Evolutionary conservation across 2,113 vertebrate genomes (phyloP).

Genomic region (Nyctibius bracteatus): DNA sequence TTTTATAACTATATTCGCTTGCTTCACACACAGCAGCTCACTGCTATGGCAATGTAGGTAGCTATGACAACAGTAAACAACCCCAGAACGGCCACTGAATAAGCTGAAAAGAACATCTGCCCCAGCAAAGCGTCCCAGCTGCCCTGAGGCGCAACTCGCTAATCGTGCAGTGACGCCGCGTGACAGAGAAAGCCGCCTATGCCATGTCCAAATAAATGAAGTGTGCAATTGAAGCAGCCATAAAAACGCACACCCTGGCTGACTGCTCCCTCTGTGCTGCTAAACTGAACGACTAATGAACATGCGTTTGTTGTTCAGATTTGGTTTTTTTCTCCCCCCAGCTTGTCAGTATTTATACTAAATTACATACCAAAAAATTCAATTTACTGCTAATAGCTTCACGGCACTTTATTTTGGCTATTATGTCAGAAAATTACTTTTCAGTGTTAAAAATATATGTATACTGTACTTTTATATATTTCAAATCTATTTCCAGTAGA

Average conservation of each 20-base stretch:
- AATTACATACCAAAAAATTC: constrained; percentile 69
- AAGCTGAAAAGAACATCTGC: constrained; percentile 85
- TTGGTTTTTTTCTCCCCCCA: background rate
- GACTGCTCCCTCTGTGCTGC: constrained; percentile 62
- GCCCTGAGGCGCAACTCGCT: constrained; percentile 72
- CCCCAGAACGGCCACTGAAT: constrained; percentile 73
- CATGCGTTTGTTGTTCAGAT: background rate
- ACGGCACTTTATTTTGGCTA: constrained; percentile 64
- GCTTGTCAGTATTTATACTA: constrained; percentile 67
- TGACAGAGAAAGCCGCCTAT: constrained; percentile 72
- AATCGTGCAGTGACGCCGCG: constrained; percentile 53
- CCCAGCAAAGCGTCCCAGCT: constrained; percentile 74
- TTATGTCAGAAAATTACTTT: constrained; percentile 67
- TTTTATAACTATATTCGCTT: constrained; percentile 80
- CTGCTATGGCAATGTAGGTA: constrained; percentile 81
- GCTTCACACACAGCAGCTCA: constrained; percentile 71
- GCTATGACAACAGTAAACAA: constrained; percentile 84
- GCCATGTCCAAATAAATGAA: constrained; percentile 74
- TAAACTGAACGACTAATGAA: constrained; percentile 68
- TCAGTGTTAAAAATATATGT: constrained; percentile 42
- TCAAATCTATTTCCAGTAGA: constrained; percentile 50
- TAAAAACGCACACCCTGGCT: constrained; percentile 66
- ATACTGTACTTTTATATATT: constrained; percentile 43
- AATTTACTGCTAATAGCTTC: constrained; percentile 70
- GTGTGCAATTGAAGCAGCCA: constrained; percentile 76